Conservation (phyloP, 1,140 invertebrate genomes). For the Copidosoma floridanum region DNA sequence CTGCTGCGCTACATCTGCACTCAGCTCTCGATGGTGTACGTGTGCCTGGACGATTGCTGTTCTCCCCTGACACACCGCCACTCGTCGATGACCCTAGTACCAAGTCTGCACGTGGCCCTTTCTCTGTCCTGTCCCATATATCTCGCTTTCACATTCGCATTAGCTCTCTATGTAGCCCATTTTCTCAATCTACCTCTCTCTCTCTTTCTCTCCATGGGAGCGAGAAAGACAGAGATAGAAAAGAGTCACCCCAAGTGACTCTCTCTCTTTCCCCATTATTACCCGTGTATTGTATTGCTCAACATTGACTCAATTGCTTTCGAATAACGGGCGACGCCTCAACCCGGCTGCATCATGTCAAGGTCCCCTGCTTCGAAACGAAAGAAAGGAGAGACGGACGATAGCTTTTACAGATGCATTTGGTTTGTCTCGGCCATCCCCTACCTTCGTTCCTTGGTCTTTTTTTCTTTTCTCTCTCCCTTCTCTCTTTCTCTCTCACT, state of each 20-base stretch:
- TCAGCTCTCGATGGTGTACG: constrained; percentile 40
- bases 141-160: constrained; percentile 43
- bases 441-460: too few relatives aligned
- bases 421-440: constrained; percentile 14
- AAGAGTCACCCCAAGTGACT: constrained; percentile 50
- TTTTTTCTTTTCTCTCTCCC: too few relatives aligned
- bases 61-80: neutral
- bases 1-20: constrained; percentile 56
- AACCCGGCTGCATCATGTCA: constrained; percentile 1
- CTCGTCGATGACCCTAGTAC: neutral
- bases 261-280: constrained; percentile 57
- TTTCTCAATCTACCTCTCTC: too few relatives aligned
- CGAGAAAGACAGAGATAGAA: too few relatives aligned
- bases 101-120: neutral
- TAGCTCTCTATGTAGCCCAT: too few relatives aligned
- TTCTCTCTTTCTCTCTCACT: too few relatives aligned
- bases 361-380: too few relatives aligned
- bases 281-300: constrained; percentile 57
- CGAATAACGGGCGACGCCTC: constrained; percentile 47
- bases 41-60: constrained; percentile 10
- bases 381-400: constrained; percentile 17
- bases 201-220: constrained; percentile 27
- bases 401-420: constrained; percentile 19
- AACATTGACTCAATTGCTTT: constrained; percentile 59
- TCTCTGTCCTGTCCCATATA: constrained; percentile 17